Evolutionary conservation across 2,797 vertebrate species (phyloP).

Genomic region (Hyperoplus immaculatus): DNA sequence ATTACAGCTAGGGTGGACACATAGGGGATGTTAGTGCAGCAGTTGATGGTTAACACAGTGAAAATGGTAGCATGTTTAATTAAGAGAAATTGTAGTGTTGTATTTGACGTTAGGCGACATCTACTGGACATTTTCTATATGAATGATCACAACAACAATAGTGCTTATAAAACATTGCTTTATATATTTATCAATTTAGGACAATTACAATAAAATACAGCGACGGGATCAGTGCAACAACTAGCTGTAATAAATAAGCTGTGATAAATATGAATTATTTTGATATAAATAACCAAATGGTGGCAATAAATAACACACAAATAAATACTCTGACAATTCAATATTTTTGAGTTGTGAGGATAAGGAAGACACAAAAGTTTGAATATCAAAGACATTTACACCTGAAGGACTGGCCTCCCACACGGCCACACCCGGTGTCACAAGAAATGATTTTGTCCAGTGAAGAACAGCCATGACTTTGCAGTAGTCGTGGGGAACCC

Average conservation of each 20-base stretch:
- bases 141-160: constrained; percentile 18
- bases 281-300: constrained; percentile 52
- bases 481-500: background rate
- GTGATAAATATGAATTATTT: constrained; percentile 72
- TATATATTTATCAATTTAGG: constrained; percentile 58
- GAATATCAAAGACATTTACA: constrained; percentile 42
- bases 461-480: constrained; percentile 18
- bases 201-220: constrained; percentile 63
- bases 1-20: background rate
- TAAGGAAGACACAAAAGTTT: constrained; percentile 22
- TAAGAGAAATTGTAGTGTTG: background rate
- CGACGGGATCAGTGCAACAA: constrained; percentile 69
- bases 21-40: background rate
- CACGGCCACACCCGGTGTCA: constrained; percentile 25
- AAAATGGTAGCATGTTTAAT: background rate
- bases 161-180: constrained; percentile 52
- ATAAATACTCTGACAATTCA: constrained; percentile 69
- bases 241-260: constrained; percentile 75
- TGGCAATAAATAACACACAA: constrained; percentile 76
- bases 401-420: constrained; percentile 45
- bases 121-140: constrained; percentile 55
- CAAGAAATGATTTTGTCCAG: constrained; percentile 19
- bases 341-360: constrained; percentile 42
- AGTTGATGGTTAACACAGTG: background rate
- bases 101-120: constrained; percentile 54